Percentiles rank a stretch among this genome's conserved stretches.
Conservation (phyloP, 2,113 vertebrate species). For the Boulengeromyrus knoepffleri region DNA sequence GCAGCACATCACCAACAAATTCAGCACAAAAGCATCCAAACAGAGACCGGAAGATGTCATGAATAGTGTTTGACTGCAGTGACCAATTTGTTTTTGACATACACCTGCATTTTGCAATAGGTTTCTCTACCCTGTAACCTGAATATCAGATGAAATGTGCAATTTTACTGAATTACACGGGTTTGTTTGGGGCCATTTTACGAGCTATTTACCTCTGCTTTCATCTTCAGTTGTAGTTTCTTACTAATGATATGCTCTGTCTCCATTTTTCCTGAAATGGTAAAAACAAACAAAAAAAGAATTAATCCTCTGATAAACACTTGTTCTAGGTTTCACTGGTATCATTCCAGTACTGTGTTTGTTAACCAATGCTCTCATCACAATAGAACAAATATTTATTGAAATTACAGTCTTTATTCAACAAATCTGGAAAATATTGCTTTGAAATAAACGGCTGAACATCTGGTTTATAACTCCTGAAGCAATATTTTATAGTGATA, state of each 20-base stretch:
- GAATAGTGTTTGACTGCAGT: not conserved
- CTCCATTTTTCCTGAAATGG: slow-evolving; percentile 55
- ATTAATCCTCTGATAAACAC: not conserved
- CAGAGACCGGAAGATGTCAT: not conserved
- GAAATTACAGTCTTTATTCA: not conserved
- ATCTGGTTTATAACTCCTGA: not conserved
- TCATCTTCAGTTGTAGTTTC: slow-evolving; percentile 59
- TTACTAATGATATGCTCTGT: slow-evolving; percentile 53
- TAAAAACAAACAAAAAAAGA: slow-evolving; percentile 10
- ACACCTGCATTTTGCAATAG: not conserved
- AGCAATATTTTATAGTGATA: not conserved
- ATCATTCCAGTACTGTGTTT: not conserved
- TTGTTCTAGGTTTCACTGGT: not conserved
- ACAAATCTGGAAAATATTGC: not conserved
- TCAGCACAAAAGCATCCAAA: not conserved
- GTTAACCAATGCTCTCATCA: not conserved
- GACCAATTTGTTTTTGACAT: not conserved
- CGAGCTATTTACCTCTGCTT: slow-evolving; percentile 51
- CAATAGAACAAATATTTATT: not conserved
- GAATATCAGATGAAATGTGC: not conserved
- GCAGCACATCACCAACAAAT: not conserved
- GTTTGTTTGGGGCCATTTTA: not conserved
- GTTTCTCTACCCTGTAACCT: not conserved
- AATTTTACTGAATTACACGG: not conserved
- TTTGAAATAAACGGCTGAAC: not conserved